Percentiles rank a stretch among this genome's conserved stretches.
Conservation (phyloP, 37 sponge, comb jelly and placozoan species). For the Petrosia ficiformis region DNA sequence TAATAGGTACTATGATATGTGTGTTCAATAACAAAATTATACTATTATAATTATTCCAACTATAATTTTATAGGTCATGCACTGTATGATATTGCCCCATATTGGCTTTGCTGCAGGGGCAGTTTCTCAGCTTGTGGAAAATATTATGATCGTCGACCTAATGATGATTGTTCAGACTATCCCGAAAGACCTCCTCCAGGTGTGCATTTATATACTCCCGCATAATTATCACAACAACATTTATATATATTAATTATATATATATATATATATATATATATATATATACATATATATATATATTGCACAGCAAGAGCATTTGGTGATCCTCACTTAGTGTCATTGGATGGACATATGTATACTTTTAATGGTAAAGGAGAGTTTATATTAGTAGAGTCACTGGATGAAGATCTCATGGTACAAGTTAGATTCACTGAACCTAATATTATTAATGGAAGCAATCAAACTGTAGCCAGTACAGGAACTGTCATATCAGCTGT, state of each 20-base stretch:
- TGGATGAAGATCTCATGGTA: constrained; percentile 20
- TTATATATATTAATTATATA: no score
- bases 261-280: no score
- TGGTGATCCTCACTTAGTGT: constrained; percentile 44
- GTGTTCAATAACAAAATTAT: background rate
- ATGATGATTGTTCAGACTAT: constrained; percentile 31
- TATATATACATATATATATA: no score
- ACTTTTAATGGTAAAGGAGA: constrained; percentile 55
- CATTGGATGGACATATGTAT: constrained; percentile 35
- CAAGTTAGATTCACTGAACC: constrained; percentile 35
- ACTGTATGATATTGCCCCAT: constrained; percentile 33
- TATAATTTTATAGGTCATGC: constrained; percentile 14
- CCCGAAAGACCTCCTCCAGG: constrained; percentile 26
- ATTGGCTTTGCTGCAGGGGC: constrained; percentile 44
- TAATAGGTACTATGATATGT: constrained; percentile 24
- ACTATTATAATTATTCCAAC: constrained; percentile 8
- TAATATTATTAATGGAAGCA: background rate
- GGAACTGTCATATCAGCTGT: constrained; percentile 65
- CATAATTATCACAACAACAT: no score
- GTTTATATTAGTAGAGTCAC: constrained; percentile 19
- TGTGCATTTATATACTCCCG: background rate
- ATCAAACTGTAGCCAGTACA: background rate
- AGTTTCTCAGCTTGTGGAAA: constrained; percentile 28
- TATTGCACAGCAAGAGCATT: constrained; percentile 14
- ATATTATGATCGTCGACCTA: constrained; percentile 48